These are phyloP conservation scores for Bursaphelenchus mucronatus DNA, from an alignment of 1,140 invertebrate species.

Conservation along the genomic window DNA sequence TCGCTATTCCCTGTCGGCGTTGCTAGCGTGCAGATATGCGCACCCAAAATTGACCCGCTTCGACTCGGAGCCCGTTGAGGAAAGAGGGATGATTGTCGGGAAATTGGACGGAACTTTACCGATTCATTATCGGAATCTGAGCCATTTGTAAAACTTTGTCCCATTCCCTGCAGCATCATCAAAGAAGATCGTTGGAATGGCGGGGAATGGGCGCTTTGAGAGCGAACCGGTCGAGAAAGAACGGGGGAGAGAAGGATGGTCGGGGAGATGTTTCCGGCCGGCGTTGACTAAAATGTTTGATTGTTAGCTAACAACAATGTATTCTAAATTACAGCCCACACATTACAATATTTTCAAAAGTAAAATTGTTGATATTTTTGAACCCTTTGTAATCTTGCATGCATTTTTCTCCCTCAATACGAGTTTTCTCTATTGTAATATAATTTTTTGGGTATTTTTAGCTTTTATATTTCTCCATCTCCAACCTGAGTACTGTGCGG, in stretches of 20 bases:
- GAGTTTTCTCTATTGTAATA: too few species aligned
- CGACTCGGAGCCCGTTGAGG: neutral
- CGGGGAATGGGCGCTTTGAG: conserved; percentile 48
- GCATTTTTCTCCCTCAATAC: neutral
- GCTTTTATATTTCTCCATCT: too few species aligned
- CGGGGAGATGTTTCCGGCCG: conserved; percentile 28
- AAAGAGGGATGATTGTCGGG: neutral
- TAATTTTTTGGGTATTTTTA: too few species aligned
- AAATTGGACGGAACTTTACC: conserved; percentile 5
- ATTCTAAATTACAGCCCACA: conserved; percentile 1
- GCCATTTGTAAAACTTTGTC: conserved; percentile 20
- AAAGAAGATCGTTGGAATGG: conserved; percentile 33
- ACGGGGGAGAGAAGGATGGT: conserved; percentile 54
- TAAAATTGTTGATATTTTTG: neutral
- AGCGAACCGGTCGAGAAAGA: conserved; percentile 50
- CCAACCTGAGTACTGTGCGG: conserved; percentile 20
- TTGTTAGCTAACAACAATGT: conserved; percentile 7
- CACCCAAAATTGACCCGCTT: neutral
- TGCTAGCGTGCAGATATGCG: neutral
- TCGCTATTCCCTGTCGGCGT: too few species aligned
- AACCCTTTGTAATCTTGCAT: conserved; percentile 3
- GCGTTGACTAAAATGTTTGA: conserved; percentile 11
- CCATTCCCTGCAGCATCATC: conserved; percentile 16
- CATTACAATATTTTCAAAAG: too few species aligned
- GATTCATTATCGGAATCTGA: conserved; percentile 42